Conservation (phyloP, 1,140 invertebrate genomes). For the Eurytemora carolleeae region DNA sequence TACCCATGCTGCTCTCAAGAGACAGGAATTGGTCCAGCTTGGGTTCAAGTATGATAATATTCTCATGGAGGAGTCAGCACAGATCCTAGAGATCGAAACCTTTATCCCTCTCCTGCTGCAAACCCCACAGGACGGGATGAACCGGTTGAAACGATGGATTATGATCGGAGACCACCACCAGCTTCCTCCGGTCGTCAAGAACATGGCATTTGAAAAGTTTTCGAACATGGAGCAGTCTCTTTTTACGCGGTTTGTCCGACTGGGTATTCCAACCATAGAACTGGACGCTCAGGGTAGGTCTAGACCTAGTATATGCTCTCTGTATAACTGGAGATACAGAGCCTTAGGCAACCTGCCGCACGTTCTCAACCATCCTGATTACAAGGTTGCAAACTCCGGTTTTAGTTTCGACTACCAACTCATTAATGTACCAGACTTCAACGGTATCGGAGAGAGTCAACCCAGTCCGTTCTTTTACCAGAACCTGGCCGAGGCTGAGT, state of each 20-base stretch:
- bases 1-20: slow-evolving; percentile 92
- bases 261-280: slow-evolving; percentile 90
- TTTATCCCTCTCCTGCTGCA: slow-evolving; percentile 94
- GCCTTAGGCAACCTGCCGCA: slow-evolving; percentile 77
- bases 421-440: slow-evolving; percentile 90
- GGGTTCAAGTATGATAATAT: slow-evolving; percentile 97
- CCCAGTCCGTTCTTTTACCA: slow-evolving; percentile 97
- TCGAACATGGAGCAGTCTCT: slow-evolving; percentile 99
- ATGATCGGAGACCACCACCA: slow-evolving; percentile 99
- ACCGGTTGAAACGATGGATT: slow-evolving; percentile 94
- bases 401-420: slow-evolving; percentile 85
- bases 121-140: slow-evolving; percentile 87
- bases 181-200: slow-evolving; percentile 95
- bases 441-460: slow-evolving; percentile 87
- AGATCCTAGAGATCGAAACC: slow-evolving; percentile 98
- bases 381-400: slow-evolving; percentile 70
- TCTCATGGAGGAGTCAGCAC: slow-evolving; percentile 96
- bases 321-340: slow-evolving; percentile 97
- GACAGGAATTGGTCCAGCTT: slow-evolving; percentile 84
- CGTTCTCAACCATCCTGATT: slow-evolving; percentile 59
- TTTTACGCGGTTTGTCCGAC: slow-evolving; percentile 82
- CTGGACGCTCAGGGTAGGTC: slow-evolving; percentile 93
- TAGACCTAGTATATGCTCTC: slow-evolving; percentile 65
- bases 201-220: slow-evolving; percentile 99
- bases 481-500: slow-evolving; percentile 97